Conservation (phyloP, 2,113 vertebrate species). For the Strix uralensis region DNA sequence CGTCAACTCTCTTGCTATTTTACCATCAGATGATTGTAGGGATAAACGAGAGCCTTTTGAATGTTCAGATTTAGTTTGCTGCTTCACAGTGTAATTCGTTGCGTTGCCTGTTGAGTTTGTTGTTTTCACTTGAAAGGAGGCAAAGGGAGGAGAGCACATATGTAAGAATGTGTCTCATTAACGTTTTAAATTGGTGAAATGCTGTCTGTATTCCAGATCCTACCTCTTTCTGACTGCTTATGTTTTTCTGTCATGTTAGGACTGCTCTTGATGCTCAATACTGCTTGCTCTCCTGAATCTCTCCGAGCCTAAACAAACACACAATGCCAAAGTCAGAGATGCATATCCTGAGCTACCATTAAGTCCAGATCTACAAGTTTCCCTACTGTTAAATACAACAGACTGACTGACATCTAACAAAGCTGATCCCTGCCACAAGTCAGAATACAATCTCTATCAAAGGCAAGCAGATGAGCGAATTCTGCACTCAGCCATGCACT, state of each 20-base stretch:
- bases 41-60: neutral
- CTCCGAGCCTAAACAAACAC: constrained; percentile 77
- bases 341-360: neutral
- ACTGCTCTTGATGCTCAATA: constrained; percentile 49
- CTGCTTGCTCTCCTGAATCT: constrained; percentile 58
- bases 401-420: neutral
- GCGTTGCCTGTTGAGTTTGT: neutral
- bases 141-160: neutral
- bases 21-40: constrained; percentile 12
- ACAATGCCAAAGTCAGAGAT: constrained; percentile 20
- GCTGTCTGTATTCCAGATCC: neutral
- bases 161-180: neutral
- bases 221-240: constrained; percentile 70
- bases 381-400: neutral
- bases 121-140: constrained; percentile 40
- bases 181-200: neutral
- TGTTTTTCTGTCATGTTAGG: constrained; percentile 40
- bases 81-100: constrained; percentile 6
- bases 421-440: neutral
- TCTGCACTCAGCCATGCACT: neutral
- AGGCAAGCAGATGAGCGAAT: neutral
- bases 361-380: neutral
- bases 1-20: constrained; percentile 1
- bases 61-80: constrained; percentile 12
- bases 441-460: neutral